Base-by-base conservation (phyloP, 2,888 invertebrate genomes). In the Cataglyphis albicans region DNA sequence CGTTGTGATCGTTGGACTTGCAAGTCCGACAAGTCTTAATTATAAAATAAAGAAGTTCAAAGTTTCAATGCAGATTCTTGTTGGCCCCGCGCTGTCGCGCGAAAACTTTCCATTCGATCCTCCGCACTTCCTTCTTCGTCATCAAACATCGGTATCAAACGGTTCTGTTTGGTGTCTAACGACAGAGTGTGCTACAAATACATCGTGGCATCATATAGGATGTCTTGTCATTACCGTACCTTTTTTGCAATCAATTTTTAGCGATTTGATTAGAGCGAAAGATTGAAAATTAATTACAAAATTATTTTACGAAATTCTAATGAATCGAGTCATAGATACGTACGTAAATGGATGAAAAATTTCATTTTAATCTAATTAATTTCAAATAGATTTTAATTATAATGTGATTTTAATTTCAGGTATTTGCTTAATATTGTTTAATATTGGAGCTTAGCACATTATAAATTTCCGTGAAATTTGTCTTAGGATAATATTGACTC, bases 1-100 rank as follows among this genome's bases (percentile, higher is more conserved):
- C 90, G 92, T 93, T 93, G 93, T 93, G 92, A 93, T 93, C 90
- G 89, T 88, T 87, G 91, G 88, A 87, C 88, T 84, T 83, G 83
- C 75, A 70, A 65, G 90, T 88, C 87, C 92, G 90, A 84, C 90
- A 90, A 90, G 86, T 91, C 90, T 89, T 92, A 93, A 92, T 92
- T 89, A 91, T 90, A 89, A 92, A 80, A 92, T 91, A 90, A 92
- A 91, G 80, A 91, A 88, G 89, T 90, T 90, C 86, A 90, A 92
- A 91, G 90, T 92, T 92, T 87, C 86, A 91, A 80, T 18, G 73
- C 78, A 70, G 25, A 80, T 32, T n/a, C 7, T 48, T 48, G 48
- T 70, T 59, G 55, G 29, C 21, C n/a, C 7, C 73, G 38, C 38
- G 48, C 9, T 44, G 74, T 44, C 29, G 61, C 44, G 78, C 78